Percentiles rank a stretch among this genome's conserved stretches.
Conservation (phyloP, 2,888 invertebrate species). For the Halictus ligatus region DNA sequence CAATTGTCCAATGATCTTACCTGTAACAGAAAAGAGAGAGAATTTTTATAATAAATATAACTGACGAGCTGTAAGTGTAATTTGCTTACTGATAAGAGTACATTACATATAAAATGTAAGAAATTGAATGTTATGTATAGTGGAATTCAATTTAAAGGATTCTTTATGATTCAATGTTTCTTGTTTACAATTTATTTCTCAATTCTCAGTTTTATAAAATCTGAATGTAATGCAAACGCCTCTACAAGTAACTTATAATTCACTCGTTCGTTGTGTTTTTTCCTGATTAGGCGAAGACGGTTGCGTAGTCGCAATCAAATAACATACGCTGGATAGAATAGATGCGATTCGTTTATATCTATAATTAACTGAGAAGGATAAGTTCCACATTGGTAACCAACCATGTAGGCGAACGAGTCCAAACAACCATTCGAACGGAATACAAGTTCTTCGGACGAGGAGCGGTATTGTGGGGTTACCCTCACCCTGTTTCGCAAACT, state of each 20-base stretch:
- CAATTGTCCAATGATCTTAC: constrained; percentile 27
- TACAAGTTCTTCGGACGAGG: constrained; percentile 21
- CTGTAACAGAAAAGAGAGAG: constrained; percentile 36
- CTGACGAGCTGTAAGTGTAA: neutral
- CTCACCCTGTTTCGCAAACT: constrained; percentile 54
- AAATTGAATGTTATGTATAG: too few relatives aligned
- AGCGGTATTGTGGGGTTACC: constrained; percentile 39
- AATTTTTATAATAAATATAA: neutral
- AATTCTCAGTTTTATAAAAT: too few relatives aligned
- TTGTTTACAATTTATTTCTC: too few relatives aligned
- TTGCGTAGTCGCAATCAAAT: neutral
- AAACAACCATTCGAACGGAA: neutral
- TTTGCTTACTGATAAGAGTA: neutral
- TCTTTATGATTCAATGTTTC: too few relatives aligned
- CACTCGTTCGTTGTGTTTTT: too few relatives aligned
- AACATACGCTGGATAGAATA: neutral
- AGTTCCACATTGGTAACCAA: neutral
- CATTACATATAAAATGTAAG: neutral
- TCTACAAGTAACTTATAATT: neutral
- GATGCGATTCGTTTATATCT: neutral
- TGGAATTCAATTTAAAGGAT: too few relatives aligned
- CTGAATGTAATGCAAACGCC: neutral
- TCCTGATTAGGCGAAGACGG: neutral
- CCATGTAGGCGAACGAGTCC: neutral
- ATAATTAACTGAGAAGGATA: neutral